Base-by-base conservation (phyloP, 2,888 invertebrate genomes). In the Quadriops clusia region DNA sequence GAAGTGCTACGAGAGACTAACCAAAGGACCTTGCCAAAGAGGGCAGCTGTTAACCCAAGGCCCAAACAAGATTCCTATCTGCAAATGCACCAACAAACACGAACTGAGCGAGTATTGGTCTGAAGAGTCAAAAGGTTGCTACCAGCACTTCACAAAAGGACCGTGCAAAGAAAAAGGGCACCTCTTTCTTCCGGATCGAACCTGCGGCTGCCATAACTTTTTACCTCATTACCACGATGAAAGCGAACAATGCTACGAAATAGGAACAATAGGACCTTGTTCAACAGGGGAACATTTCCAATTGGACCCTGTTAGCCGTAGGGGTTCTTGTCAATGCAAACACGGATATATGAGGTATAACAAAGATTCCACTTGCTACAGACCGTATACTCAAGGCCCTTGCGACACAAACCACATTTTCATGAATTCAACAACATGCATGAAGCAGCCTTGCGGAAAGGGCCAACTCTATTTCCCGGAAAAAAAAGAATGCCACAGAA, bases 231-330 rank as follows among this genome's bases (percentile, higher is more conserved):
- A 77, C 52, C 72, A 85, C 47, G 67, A 71, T 21, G 63, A 64
- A 1, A 79, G 76, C 2, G 63, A 67, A 28, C 69, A 71, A 51
- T 86, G 86, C 51, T 85, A 75, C 53, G 81, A 81, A 60, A 60
- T 85, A 45, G 84, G 84, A 78, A 56, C 77, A 1, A 61, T 74
- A 1, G 85, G 83, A 0, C 85, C 85, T 0, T 86, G 85, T 51
- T 66, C 70, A 1, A 64, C 68, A 34, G 86, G 85, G 0, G 83
- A 86, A 51, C 65, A 73, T 20, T 86, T 77, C 51, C 64, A 71
- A 8, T 62, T 78, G 29, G 59, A 64, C 15, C 53, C 58, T 5
- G 47, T 45, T 28, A 33, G 41, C 23, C 59, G 65, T 23, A 56
- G 60, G 1, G 80, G 77, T 0, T 62, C 65, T 39, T 84, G 84